A percentile compares a stretch with the other conserved stretches of the same genome.
These are phyloP conservation scores for Phrynosoma blainvillii DNA, from an alignment of 2,113 vertebrate species.

Conservation along the genomic window DNA sequence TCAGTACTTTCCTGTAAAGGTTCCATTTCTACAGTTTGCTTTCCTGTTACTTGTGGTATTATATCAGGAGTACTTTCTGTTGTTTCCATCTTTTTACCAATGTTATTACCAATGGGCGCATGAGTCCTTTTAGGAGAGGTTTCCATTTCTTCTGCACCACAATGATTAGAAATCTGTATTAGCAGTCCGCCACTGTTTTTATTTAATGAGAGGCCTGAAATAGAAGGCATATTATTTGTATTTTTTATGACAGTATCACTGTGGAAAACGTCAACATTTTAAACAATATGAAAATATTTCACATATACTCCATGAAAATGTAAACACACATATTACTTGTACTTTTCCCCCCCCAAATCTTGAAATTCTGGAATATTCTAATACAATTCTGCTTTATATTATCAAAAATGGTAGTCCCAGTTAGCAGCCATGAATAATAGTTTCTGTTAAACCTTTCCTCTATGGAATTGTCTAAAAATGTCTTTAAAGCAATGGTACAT, in stretches of 20 bases:
- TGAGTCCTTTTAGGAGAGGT: slow-evolving; percentile 65
- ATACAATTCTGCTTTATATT: not conserved
- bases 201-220: slow-evolving; percentile 71
- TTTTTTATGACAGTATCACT: not conserved
- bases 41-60: slow-evolving; percentile 66
- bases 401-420: not conserved
- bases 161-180: slow-evolving; percentile 59
- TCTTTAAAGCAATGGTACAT: too few species aligned
- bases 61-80: slow-evolving; percentile 61
- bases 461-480: not conserved
- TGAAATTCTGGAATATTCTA: slow-evolving; percentile 1
- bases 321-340: not conserved
- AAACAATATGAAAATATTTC: not conserved
- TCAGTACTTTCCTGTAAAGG: slow-evolving; percentile 62
- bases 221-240: slow-evolving; percentile 32
- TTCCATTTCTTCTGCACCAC: slow-evolving; percentile 64
- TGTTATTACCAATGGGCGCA: slow-evolving; percentile 53
- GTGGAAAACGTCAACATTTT: not conserved
- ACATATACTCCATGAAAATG: not conserved
- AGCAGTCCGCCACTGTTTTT: slow-evolving; percentile 66
- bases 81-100: slow-evolving; percentile 67
- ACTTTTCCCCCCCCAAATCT: not conserved
- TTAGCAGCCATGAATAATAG: not conserved
- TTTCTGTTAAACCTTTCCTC: too few species aligned
- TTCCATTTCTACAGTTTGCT: slow-evolving; percentile 74